Evolutionary conservation across 2,888 invertebrate genomes (phyloP), one percentile per base, ranked within the genome.

Genomic region (Alloscopus bannaensis): DNA sequence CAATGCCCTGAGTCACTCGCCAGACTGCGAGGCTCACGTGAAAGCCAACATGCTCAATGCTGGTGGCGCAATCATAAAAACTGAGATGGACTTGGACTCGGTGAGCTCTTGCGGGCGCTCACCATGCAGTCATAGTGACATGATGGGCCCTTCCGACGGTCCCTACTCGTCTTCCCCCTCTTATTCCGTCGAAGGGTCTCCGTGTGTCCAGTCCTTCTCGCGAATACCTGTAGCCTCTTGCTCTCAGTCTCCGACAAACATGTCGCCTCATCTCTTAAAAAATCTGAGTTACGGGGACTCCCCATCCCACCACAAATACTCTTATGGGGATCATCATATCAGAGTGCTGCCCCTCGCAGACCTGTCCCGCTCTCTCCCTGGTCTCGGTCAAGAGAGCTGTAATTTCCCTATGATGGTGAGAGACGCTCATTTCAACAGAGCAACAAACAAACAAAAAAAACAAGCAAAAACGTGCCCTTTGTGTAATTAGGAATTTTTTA

Each of bases 351-450:
- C 62, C 18, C 47, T 71, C 28, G 36, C 71, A 59, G 78, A 57
- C 18, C 57, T 57, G n/a, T 6, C 57, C n/a, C 29, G 57, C 31
- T 57, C 57, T 57, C 57, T 57, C 1, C 57, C 57, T 22, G 62
- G 62, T 3, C 62, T 62, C 31, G 57, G 57, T 57, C 57, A 57
- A 16, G 62, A 78, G 42, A 78, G 71, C 66, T 71, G 71, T 78
- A 71, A 57, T 71, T 78, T 78, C 71, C 55, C 78, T 66, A 78
- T 78, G 65, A 36, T 78, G 78, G 78, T 78, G 78, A 78, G 78
- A 36, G 65, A 45, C 18, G 36, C 6, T 6, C 36, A 36, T 45
- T 45, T 45, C 18, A 8, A 36, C 36, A 36, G n/a, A n/a, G n/a
- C n/a, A n/a, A n/a, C n/a, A n/a, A n/a, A n/a, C n/a, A n/a, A n/a